Percentiles rank a stretch among this genome's conserved stretches.
Conservation (phyloP, 2,888 invertebrate genomes). For the Apocheima hispidaria region DNA sequence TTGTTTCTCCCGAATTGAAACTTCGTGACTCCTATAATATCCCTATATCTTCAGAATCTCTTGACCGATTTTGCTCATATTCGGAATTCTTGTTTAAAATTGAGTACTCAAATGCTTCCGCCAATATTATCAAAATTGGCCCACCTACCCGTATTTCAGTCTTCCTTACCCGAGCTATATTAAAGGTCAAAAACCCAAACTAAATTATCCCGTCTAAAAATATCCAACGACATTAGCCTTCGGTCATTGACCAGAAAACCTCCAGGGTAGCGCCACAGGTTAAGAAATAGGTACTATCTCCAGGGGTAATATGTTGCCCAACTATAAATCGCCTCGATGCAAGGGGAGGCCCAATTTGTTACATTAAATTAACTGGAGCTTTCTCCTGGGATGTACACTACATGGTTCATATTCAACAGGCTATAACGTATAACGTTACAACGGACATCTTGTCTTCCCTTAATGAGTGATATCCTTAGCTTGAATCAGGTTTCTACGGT, state of each 20-base stretch:
- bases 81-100: too few relatives aligned
- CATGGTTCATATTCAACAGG: neutral
- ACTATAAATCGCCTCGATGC: conserved; percentile 38
- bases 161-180: neutral
- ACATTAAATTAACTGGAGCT: conserved; percentile 42
- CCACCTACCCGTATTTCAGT: too few relatives aligned
- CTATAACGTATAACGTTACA: neutral
- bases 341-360: conserved; percentile 46
- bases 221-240: neutral
- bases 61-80: too few relatives aligned
- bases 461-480: too few relatives aligned
- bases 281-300: neutral
- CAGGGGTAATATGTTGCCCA: conserved; percentile 17
- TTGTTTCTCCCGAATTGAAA: too few relatives aligned
- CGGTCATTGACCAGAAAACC: conserved; percentile 21
- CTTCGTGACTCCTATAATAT: too few relatives aligned
- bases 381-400: conserved; percentile 24
- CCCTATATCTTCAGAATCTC: too few relatives aligned
- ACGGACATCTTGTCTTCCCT: neutral
- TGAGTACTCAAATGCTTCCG: too few relatives aligned
- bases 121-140: too few relatives aligned
- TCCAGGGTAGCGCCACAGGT: conserved; percentile 1
- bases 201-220: conserved; percentile 15
- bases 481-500: too few relatives aligned
- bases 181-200: conserved; percentile 9